Evolutionary conservation across 2,113 vertebrate species (phyloP).

Genomic region (Oncorhynchus keta): DNA sequence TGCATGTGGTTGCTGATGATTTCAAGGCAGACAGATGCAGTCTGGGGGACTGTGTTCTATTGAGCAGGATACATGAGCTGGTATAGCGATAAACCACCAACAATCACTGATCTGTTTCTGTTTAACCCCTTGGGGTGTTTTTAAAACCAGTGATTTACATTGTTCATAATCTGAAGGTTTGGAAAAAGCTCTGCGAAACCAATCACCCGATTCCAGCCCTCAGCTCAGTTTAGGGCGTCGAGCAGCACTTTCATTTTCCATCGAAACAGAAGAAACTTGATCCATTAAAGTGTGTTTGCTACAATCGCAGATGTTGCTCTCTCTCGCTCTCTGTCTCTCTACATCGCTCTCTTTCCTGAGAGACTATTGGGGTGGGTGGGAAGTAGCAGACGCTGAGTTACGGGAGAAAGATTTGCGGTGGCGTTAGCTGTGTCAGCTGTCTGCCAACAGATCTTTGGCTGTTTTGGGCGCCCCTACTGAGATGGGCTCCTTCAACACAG

Average conservation of each 20-base stretch:
- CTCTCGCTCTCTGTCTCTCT: neutral
- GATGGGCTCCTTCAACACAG: slow-evolving; percentile 28
- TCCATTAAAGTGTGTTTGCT: slow-evolving; percentile 54
- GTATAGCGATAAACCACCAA: slow-evolving; percentile 31
- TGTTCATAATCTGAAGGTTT: slow-evolving; percentile 45
- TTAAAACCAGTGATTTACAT: slow-evolving; percentile 46
- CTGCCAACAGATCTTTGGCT: slow-evolving; percentile 48
- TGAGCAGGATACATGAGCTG: slow-evolving; percentile 33
- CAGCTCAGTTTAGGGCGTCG: slow-evolving; percentile 29
- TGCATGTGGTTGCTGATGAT: neutral
- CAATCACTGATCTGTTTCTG: slow-evolving; percentile 48
- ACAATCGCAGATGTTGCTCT: slow-evolving; percentile 68
- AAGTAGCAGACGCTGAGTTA: slow-evolving; percentile 24
- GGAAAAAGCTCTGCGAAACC: slow-evolving; percentile 70
- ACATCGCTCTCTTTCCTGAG: neutral
- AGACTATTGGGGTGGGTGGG: slow-evolving; percentile 13
- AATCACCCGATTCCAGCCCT: slow-evolving; percentile 62
- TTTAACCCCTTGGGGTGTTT: slow-evolving; percentile 50
- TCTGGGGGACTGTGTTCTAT: neutral
- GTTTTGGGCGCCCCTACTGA: slow-evolving; percentile 28
- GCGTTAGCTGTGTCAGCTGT: slow-evolving; percentile 33
- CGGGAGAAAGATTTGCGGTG: slow-evolving; percentile 33
- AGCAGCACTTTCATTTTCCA: slow-evolving; percentile 63
- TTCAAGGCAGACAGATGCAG: neutral
- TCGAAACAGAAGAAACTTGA: slow-evolving; percentile 59